Evolutionary conservation across 2,888 invertebrate genomes (phyloP).

Genomic region (Agrochola macilenta): DNA sequence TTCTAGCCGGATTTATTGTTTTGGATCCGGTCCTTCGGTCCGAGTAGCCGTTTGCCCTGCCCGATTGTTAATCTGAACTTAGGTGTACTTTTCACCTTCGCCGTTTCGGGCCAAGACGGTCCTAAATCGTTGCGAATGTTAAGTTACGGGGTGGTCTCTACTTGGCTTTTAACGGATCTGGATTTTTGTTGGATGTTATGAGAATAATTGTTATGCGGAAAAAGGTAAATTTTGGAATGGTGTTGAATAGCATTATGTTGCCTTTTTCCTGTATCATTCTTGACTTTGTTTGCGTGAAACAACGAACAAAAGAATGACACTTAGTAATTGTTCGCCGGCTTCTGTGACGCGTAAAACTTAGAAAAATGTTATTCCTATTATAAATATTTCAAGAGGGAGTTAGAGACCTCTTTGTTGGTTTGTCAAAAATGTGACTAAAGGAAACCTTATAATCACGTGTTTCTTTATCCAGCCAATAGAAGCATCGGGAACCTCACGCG

Average conservation of each 20-base stretch:
- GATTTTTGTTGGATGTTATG: conserved; percentile 32
- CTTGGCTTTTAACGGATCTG: conserved; percentile 46
- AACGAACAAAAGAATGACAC: conserved; percentile 10
- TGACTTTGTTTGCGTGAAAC: neutral
- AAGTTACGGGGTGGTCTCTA: conserved; percentile 72
- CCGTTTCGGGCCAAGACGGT: conserved; percentile 74
- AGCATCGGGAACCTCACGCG: conserved; percentile 23
- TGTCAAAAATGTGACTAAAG: conserved; percentile 42
- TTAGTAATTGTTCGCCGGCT: conserved; percentile 27
- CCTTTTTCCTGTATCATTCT: conserved; percentile 2
- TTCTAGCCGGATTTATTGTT: conserved; percentile 77
- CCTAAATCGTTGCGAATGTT: conserved; percentile 78
- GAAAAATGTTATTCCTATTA: conserved; percentile 23
- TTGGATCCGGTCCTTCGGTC: conserved; percentile 75
- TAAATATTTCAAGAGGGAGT: conserved; percentile 3
- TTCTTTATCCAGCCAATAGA: conserved; percentile 15
- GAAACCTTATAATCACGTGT: conserved; percentile 6
- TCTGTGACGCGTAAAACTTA: conserved; percentile 26
- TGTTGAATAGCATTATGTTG: conserved; percentile 1
- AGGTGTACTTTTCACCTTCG: conserved; percentile 87
- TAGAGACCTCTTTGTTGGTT: conserved; percentile 4
- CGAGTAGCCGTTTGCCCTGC: conserved; percentile 76
- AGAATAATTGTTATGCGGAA: neutral
- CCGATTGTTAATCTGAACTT: conserved; percentile 88
- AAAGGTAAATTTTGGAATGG: neutral